Percentiles rank a stretch among this genome's conserved stretches.
phyloP scores from a whole-genome alignment of 1,140 invertebrate genomes.

The Trichogramma pretiosum region DNA sequence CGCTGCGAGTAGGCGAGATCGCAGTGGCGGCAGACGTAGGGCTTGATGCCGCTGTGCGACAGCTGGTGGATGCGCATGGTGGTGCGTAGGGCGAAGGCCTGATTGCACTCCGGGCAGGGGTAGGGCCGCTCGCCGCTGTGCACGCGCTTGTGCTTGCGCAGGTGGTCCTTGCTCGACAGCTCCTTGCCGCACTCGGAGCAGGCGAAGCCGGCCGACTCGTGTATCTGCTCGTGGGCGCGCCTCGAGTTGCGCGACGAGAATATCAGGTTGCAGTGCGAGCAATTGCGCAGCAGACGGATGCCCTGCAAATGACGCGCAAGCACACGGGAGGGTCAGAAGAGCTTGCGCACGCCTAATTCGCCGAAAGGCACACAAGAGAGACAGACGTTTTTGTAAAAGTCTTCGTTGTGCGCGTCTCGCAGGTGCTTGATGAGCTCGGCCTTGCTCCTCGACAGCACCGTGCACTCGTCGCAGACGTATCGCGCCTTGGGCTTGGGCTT shows the following conservation, averaged over 20 bases:
- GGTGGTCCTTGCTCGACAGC: constrained; percentile 59
- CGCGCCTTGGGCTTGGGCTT: constrained; percentile 36
- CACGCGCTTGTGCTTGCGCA: constrained; percentile 62
- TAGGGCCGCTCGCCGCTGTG: constrained; percentile 67
- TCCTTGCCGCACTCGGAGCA: constrained; percentile 72
- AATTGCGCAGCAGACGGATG: constrained; percentile 26
- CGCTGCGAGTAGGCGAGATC: constrained; percentile 44
- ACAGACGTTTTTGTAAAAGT: not conserved
- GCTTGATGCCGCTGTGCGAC: constrained; percentile 48
- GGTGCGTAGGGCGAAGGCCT: constrained; percentile 44
- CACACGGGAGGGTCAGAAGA: not conserved
- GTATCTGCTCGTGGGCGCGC: constrained; percentile 37
- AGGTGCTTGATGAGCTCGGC: constrained; percentile 41
- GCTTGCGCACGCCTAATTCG: not conserved
- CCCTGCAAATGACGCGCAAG: constrained; percentile 2
- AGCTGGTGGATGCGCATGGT: constrained; percentile 44
- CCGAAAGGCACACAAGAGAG: not conserved
- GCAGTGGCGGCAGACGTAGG: constrained; percentile 44
- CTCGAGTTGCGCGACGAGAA: constrained; percentile 42
- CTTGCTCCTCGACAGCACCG: constrained; percentile 35
- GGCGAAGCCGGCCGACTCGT: constrained; percentile 50
- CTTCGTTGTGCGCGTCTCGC: constrained; percentile 1
- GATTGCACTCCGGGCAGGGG: constrained; percentile 52
- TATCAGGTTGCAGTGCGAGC: constrained; percentile 48
- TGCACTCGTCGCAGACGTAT: constrained; percentile 40